Conservation (phyloP, 2,797 vertebrate species). For the Sebastes aleutianus region DNA sequence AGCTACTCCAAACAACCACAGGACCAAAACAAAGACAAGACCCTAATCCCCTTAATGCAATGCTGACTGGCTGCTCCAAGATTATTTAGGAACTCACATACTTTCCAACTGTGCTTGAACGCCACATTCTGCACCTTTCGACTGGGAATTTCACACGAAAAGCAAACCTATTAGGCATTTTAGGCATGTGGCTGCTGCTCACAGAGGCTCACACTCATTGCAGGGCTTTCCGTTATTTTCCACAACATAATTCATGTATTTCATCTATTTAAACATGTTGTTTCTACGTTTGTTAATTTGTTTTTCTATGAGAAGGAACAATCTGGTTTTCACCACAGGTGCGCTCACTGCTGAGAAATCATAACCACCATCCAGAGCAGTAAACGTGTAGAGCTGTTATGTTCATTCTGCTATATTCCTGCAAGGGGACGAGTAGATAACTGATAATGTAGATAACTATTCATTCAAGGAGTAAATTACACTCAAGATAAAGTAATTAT, state of each 20-base stretch:
- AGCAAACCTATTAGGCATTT: background rate
- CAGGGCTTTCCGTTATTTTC: background rate
- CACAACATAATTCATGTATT: background rate
- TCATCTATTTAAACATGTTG: background rate
- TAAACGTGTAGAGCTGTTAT: background rate
- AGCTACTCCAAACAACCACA: conserved; percentile 55
- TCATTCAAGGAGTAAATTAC: background rate
- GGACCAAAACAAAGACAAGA: conserved; percentile 52
- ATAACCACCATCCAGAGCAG: background rate
- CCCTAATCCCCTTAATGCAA: conserved; percentile 56
- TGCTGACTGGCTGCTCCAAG: conserved; percentile 21
- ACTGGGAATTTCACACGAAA: background rate
- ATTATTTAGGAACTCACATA: conserved; percentile 23
- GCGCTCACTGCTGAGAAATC: background rate
- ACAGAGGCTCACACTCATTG: background rate
- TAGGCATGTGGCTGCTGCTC: background rate
- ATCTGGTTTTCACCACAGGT: background rate
- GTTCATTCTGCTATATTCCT: background rate
- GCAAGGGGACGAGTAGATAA: background rate
- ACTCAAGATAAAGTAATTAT: background rate
- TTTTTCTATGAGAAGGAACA: background rate
- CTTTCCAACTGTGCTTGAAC: background rate
- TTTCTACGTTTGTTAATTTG: background rate
- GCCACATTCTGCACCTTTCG: conserved; percentile 1
- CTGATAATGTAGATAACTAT: background rate